These are phyloP conservation scores for Drosophila virilis DNA, from an alignment of 1,140 invertebrate genomes.

Conservation along the genomic window DNA sequence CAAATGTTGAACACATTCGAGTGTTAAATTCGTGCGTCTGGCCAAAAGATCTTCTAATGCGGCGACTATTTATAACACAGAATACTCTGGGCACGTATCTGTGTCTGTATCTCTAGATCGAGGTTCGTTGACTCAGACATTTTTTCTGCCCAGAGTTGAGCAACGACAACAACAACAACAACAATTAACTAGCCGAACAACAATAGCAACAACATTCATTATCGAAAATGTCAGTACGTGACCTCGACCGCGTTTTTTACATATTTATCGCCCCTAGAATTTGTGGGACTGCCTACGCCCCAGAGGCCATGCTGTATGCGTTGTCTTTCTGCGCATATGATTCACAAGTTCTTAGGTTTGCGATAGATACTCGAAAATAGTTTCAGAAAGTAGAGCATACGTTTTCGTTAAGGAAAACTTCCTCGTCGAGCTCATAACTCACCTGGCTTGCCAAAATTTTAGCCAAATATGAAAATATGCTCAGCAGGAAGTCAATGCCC, in stretches of 20 bases:
- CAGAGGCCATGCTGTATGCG: conserved; percentile 5
- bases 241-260: conserved; percentile 75
- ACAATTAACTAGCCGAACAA: conserved; percentile 42
- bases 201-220: conserved; percentile 51
- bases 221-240: conserved; percentile 78
- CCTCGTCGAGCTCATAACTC: background rate
- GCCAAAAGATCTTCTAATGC: conserved; percentile 65
- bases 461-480: conserved; percentile 10
- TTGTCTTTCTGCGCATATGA: background rate
- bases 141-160: conserved; percentile 55
- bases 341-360: conserved; percentile 5
- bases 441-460: conserved; percentile 1
- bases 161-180: conserved; percentile 44
- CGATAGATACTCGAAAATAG: background rate
- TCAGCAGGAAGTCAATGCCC: conserved; percentile 39
- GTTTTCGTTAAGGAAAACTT: too few species aligned
- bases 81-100: conserved; percentile 62
- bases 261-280: conserved; percentile 60
- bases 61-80: conserved; percentile 63
- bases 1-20: conserved; percentile 26
- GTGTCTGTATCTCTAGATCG: conserved; percentile 41
- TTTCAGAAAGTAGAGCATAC: background rate
- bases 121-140: conserved; percentile 75
- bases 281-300: conserved; percentile 8
- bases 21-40: conserved; percentile 40